Evolutionary conservation across 2,888 invertebrate genomes (phyloP).

Genomic region (Morinoia aosen): DNA sequence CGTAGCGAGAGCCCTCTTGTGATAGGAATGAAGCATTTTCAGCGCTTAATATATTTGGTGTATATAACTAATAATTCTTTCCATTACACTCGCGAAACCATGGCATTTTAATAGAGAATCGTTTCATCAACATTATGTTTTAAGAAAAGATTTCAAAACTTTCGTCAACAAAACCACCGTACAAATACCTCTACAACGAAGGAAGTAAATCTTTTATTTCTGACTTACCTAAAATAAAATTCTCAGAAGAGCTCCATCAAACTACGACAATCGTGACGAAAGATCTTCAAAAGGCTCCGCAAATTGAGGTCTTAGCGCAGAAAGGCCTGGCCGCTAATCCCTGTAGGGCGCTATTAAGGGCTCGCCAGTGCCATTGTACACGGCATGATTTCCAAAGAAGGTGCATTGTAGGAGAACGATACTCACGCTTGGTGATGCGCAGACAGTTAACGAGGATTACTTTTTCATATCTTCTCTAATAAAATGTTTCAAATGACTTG

Average conservation of each 20-base stretch:
- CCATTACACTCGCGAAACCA: neutral
- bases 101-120: neutral
- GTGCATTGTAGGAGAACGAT: neutral
- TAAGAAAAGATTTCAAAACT: neutral
- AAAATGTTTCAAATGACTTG: neutral
- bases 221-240: neutral
- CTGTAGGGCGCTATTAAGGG: neutral
- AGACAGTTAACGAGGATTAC: neutral
- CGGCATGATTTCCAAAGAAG: neutral
- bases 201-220: neutral
- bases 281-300: neutral
- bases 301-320: neutral
- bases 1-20: neutral
- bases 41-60: neutral
- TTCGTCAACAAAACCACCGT: neutral
- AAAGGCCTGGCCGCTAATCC: neutral
- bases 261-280: neutral
- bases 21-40: neutral
- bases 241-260: neutral
- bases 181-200: neutral
- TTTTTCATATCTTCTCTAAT: neutral
- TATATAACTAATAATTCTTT: neutral
- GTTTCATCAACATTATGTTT: neutral
- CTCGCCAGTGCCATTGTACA: neutral
- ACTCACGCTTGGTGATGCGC: neutral